phyloP scores from a whole-genome alignment of 92 coral and sea anemone genomes.

The Anthopleura xanthogrammica region DNA sequence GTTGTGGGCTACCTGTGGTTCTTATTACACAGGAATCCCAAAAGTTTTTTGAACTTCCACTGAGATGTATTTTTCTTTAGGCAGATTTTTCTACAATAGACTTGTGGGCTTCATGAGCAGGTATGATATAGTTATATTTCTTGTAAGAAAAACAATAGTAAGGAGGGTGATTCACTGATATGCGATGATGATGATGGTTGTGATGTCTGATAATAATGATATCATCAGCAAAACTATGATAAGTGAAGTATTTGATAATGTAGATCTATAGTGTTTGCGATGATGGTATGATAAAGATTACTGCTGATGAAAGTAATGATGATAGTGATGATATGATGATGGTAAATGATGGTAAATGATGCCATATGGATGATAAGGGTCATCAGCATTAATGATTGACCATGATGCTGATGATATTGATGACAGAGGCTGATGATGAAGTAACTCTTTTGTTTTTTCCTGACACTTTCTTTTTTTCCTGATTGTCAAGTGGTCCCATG shows the following conservation, averaged over 20 bases:
- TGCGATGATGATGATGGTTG: not conserved
- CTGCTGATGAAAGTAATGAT: too few species aligned
- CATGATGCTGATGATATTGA: too few species aligned
- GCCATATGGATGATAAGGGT: too few species aligned
- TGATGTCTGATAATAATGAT: too few species aligned
- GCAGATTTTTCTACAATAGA: slow-evolving; percentile 84
- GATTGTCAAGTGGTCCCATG: slow-evolving; percentile 68
- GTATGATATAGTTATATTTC: slow-evolving; percentile 18
- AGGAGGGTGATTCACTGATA: not conserved
- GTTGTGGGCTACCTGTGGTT: slow-evolving; percentile 21
- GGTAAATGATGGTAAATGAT: too few species aligned
- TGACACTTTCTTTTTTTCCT: not conserved
- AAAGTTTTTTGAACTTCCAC: too few species aligned
- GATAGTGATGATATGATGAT: too few species aligned
- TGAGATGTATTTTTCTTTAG: slow-evolving; percentile 31
- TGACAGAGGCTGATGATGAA: not conserved
- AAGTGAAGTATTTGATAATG: too few species aligned
- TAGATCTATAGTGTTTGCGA: too few species aligned
- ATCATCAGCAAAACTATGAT: too few species aligned
- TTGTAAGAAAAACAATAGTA: not conserved
- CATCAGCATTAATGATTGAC: too few species aligned
- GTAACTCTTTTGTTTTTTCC: not conserved
- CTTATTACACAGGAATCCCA: not conserved
- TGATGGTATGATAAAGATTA: too few species aligned
- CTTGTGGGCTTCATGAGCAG: slow-evolving; percentile 88